Evolutionary conservation across 2,797 vertebrate genomes (phyloP), one percentile per base, ranked within the genome.

Genomic region (Oreochromis grahami): DNA sequence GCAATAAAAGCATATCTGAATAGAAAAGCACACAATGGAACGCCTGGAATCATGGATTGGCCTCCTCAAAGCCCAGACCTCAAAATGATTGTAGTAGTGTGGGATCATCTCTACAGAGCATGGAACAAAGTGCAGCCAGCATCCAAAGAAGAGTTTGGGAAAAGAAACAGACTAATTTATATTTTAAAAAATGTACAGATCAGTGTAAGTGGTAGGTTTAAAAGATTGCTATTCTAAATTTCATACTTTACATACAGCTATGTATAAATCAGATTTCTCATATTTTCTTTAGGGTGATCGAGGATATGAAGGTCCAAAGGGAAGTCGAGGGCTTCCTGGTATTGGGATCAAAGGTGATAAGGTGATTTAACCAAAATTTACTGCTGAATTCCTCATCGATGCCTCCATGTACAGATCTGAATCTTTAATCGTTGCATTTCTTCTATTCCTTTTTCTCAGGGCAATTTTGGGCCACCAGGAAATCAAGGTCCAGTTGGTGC

Each of bases 281-380:
- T 9, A 32, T 8, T 76, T 84, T 80, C 95, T 96, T 91, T 78
- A 98, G 98, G 97, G 97, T 52, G 97, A 98, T 91, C 96, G 96
- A 84, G 97, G 97, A 52, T 96, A 95, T 77, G 83, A 93, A 1
- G 97, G 97, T 52, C 92, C 88, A 38, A 70, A 26, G 79, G 98
- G 97, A 50, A 88, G 55, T 70, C 94, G 88, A 51, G 98, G 97
- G 85, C 84, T 48, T 5, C 84, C 95, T 65, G 97, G 97, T 51
- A 60, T 89, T 6, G 95, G 95, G 70, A 76, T 96, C 81, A 97
- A 97, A 96, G 97, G 97, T 78, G 97, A 97, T 80, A 97, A 97
- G 97, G 98, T 98, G 89, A 38, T 10, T 5, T 24, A 17, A 10
- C n/a, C 43, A 19, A 56, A 21, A 48, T 72, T 48, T 72, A 72